A percentile compares a stretch with the other conserved stretches of the same genome.
Conservation (phyloP, 2,113 vertebrate genomes). For the Neoarius graeffei region DNA sequence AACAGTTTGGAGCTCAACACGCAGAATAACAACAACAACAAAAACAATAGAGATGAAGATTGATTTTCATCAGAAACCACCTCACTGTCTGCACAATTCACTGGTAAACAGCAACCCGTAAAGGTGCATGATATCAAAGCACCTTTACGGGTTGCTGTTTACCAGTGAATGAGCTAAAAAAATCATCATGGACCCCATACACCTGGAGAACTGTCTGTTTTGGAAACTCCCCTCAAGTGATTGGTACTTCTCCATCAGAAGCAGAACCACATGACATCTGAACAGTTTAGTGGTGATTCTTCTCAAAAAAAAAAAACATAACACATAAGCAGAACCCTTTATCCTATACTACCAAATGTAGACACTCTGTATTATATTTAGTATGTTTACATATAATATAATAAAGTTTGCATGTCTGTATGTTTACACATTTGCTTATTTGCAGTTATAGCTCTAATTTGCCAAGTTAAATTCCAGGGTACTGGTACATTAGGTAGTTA, state of each 20-base stretch:
- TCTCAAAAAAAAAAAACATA: neutral
- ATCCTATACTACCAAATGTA: neutral
- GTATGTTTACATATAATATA: no score
- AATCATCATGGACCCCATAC: neutral
- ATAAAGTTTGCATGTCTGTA: neutral
- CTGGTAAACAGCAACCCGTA: neutral
- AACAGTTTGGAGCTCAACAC: neutral
- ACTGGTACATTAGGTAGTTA: neutral
- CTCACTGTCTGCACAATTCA: neutral
- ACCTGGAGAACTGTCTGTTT: neutral
- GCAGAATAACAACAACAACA: neutral
- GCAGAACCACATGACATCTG: neutral
- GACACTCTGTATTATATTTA: neutral
- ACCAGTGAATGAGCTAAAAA: neutral
- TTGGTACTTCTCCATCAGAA: neutral
- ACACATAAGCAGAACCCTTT: no score
- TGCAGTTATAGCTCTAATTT: neutral
- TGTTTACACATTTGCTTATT: neutral
- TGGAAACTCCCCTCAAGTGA: neutral
- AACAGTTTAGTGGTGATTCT: neutral
- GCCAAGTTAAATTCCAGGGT: neutral
- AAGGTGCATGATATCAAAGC: neutral
- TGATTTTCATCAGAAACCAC: neutral
- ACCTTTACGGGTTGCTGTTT: no score
- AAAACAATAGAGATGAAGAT: neutral